Percentiles rank a stretch among this genome's conserved stretches.
phyloP scores from a whole-genome alignment of 2,113 vertebrate species.

The Rhinichthys klamathensis region DNA sequence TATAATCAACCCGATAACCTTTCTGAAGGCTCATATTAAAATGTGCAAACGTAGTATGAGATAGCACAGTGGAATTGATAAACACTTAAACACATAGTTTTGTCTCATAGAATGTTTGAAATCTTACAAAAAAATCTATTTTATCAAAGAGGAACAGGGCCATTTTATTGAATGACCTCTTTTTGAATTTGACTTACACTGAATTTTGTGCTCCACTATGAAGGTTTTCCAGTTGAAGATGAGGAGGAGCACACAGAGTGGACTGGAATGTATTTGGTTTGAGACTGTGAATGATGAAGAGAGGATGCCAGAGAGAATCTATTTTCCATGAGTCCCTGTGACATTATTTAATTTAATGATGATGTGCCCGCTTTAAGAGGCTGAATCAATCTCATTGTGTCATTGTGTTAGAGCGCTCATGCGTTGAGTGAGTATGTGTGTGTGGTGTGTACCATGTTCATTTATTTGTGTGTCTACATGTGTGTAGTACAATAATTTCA shows the following conservation, averaged over 20 bases:
- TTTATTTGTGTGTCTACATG: slow-evolving; percentile 50
- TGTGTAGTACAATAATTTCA: slow-evolving; percentile 41
- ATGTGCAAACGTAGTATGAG: not conserved
- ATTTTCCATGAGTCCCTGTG: slow-evolving; percentile 46
- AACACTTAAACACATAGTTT: not conserved
- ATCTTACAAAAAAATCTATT: not conserved
- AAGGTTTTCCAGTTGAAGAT: not conserved
- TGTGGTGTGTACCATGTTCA: slow-evolving; percentile 52
- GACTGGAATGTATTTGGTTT: slow-evolving; percentile 35
- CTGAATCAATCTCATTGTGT: slow-evolving; percentile 75
- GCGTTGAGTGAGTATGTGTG: slow-evolving; percentile 57
- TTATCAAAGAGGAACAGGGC: not conserved
- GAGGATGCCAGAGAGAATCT: slow-evolving; percentile 45
- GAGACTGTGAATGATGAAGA: slow-evolving; percentile 42
- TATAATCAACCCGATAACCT: not conserved
- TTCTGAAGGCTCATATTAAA: not conserved
- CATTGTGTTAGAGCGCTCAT: slow-evolving; percentile 71
- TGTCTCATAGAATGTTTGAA: not conserved
- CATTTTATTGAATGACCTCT: not conserved
- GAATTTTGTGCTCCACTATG: not conserved
- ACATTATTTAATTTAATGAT: slow-evolving; percentile 67
- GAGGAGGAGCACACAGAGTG: slow-evolving; percentile 23
- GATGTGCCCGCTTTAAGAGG: slow-evolving; percentile 70
- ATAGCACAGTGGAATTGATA: not conserved
- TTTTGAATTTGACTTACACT: not conserved